Conservation (phyloP, 1,140 invertebrate genomes). For the Nylanderia fulva region DNA sequence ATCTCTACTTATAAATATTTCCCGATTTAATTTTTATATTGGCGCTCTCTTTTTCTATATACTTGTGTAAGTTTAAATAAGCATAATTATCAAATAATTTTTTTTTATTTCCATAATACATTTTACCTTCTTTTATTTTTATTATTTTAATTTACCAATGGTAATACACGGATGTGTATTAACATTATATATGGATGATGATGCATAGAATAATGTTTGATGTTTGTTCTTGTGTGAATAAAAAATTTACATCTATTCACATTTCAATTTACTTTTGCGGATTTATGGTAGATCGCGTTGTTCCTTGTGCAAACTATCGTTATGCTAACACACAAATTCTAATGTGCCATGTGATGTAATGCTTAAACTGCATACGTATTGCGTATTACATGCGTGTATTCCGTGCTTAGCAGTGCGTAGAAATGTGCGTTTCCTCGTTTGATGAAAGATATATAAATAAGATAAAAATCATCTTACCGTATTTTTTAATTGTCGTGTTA, state of each 20-base stretch:
- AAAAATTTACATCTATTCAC: not conserved
- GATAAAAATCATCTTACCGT: not conserved
- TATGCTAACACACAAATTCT: slow-evolving; percentile 23
- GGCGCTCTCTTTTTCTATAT: not conserved
- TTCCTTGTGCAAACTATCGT: slow-evolving; percentile 26
- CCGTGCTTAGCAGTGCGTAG: not conserved
- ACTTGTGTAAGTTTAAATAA: not conserved
- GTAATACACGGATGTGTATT: not conserved
- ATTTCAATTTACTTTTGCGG: not conserved
- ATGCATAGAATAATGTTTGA: not conserved
- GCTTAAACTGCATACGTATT: not conserved
- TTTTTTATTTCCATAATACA: not conserved
- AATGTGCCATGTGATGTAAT: slow-evolving; percentile 6
- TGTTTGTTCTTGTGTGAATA: not conserved
- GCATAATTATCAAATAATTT: not conserved
- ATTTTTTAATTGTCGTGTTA: not conserved
- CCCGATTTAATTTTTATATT: not conserved
- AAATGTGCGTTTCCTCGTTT: not conserved
- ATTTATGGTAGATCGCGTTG: not conserved
- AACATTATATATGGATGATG: not conserved
- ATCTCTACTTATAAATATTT: not conserved
- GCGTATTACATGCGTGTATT: not conserved
- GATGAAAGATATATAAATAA: not conserved
- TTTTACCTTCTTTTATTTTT: not conserved
- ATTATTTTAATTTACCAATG: slow-evolving; percentile 1